phyloP scores from a whole-genome alignment of 2,888 invertebrate species.

The Plagiodera versicolora region DNA sequence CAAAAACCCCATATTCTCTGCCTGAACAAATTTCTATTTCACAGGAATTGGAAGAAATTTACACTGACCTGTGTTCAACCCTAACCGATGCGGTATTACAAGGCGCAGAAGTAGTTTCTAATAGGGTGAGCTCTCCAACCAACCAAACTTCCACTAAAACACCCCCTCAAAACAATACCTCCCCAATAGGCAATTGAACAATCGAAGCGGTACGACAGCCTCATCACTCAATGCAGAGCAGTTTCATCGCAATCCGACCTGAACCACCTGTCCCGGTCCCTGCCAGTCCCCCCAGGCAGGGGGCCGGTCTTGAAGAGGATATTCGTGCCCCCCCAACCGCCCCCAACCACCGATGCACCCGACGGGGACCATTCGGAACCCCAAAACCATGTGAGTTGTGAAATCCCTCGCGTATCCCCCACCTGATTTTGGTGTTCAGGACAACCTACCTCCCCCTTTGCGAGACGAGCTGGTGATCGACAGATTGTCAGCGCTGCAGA shows the following conservation, averaged over 20 bases:
- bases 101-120: conserved; percentile 81
- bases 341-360: conserved; percentile 55
- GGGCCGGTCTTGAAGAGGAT: conserved; percentile 56
- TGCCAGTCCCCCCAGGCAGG: conserved; percentile 58
- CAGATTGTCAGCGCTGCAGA: conserved; percentile 70
- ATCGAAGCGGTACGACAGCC: conserved; percentile 78
- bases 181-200: conserved; percentile 81
- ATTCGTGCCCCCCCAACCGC: conserved; percentile 71
- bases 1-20: too few relatives aligned
- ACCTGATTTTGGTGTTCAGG: conserved; percentile 53
- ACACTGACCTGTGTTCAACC: conserved; percentile 85
- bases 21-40: conserved; percentile 20
- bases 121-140: conserved; percentile 74
- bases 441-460: conserved; percentile 72
- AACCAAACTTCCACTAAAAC: too few relatives aligned
- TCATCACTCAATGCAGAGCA: conserved; percentile 75
- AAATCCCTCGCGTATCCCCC: not conserved
- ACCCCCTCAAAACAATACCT: too few relatives aligned
- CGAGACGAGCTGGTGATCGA: conserved; percentile 85
- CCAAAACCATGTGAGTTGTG: conserved; percentile 54
- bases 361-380: conserved; percentile 55
- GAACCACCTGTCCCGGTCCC: conserved; percentile 75
- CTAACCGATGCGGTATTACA: conserved; percentile 87
- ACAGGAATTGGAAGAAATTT: conserved; percentile 91
- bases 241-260: conserved; percentile 75